These are phyloP conservation scores for Caprella mutica DNA, from an alignment of 2,888 invertebrate genomes.

Conservation along the genomic window DNA sequence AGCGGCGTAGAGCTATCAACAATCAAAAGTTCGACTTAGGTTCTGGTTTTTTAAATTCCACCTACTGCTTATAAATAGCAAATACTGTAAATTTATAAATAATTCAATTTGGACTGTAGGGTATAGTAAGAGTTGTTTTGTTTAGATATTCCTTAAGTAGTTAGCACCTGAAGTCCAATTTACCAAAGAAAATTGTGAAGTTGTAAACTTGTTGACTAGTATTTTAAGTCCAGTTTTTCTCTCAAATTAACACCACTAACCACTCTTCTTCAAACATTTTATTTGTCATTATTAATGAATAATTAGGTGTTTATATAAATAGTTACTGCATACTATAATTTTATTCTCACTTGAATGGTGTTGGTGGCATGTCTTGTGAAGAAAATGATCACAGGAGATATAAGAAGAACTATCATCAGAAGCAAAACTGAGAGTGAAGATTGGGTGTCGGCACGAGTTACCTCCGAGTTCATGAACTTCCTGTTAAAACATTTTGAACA, in stretches of 20 bases:
- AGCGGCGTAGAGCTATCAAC: conserved; percentile 76
- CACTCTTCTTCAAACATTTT: too few species aligned
- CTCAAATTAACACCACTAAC: neutral
- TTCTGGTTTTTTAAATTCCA: neutral
- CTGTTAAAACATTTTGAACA: too few species aligned
- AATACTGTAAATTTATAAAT: too few species aligned
- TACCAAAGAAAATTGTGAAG: too few species aligned
- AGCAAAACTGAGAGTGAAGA: conserved; percentile 69
- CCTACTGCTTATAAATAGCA: neutral
- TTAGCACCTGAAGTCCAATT: neutral
- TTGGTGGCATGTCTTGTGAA: conserved; percentile 71
- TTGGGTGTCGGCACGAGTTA: conserved; percentile 59
- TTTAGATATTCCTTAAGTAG: neutral
- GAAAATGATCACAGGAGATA: conserved; percentile 73
- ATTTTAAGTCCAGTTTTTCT: neutral
- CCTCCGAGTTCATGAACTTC: conserved; percentile 60
- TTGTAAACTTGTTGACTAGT: too few species aligned
- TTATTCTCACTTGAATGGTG: conserved; percentile 76
- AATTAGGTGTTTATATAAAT: too few species aligned
- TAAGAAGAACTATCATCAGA: conserved; percentile 62
- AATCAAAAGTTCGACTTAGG: neutral
- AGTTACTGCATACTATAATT: too few species aligned
- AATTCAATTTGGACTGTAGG: too few species aligned
- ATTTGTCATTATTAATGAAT: too few species aligned
- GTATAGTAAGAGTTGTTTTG: too few species aligned